Conservation (phyloP, 2,797 vertebrate genomes). For the Parotocinclus haroldoi region DNA sequence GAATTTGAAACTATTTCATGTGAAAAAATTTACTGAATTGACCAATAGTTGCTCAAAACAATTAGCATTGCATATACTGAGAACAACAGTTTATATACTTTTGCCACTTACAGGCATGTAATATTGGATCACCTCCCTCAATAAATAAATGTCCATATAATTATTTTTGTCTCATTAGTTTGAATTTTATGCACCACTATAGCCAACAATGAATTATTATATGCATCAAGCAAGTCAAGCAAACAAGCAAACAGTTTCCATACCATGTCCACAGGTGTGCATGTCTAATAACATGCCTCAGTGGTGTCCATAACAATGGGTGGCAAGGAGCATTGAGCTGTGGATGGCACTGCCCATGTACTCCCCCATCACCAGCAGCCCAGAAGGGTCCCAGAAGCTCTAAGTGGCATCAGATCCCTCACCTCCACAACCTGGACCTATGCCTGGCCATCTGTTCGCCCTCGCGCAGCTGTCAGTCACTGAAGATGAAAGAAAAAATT, state of each 20-base stretch:
- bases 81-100: too few species aligned
- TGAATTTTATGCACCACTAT: too few species aligned
- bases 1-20: too few species aligned
- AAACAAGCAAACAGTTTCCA: not conserved
- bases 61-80: too few species aligned
- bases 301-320: conserved; percentile 17
- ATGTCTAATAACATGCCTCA: conserved; percentile 26
- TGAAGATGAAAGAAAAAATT: conserved; percentile 1
- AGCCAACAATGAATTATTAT: too few species aligned
- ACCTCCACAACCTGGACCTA: conserved; percentile 49
- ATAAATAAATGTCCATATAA: too few species aligned
- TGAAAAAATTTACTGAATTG: too few species aligned
- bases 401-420: conserved; percentile 61
- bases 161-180: too few species aligned
- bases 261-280: conserved; percentile 26
- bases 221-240: too few species aligned
- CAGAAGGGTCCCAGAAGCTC: conserved; percentile 63
- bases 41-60: too few species aligned
- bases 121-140: too few species aligned
- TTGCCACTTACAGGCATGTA: too few species aligned
- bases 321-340: conserved; percentile 26
- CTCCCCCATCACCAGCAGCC: conserved; percentile 20
- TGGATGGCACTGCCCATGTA: conserved; percentile 27
- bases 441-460: conserved; percentile 66
- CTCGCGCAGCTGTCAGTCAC: conserved; percentile 65